Evolutionary conservation across 2,888 invertebrate genomes (phyloP).

Genomic region (Apamea sordens): DNA sequence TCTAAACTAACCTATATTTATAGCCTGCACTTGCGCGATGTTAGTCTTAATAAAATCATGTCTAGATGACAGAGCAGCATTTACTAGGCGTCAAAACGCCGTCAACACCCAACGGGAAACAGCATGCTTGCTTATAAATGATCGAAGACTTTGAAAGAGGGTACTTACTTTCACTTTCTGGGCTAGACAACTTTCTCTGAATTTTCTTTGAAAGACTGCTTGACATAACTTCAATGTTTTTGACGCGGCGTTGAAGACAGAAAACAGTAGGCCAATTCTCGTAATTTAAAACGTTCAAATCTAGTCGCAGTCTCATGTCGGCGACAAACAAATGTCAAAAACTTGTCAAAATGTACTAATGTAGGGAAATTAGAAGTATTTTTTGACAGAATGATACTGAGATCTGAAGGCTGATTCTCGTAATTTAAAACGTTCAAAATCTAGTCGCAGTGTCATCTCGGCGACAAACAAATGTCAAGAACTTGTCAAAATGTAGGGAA

Average conservation of each 20-base stretch:
- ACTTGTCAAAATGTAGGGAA: no score
- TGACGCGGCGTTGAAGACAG: background rate
- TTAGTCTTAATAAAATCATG: background rate
- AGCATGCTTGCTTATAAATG: background rate
- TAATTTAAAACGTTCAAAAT: no score
- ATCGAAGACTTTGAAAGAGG: background rate
- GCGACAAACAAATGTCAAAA: no score
- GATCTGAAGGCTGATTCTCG: no score
- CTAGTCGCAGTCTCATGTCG: no score
- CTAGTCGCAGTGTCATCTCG: no score
- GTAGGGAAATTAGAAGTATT: no score
- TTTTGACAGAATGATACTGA: no score
- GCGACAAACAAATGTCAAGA: no score
- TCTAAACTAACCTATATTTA: background rate
- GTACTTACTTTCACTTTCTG: background rate
- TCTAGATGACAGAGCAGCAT: background rate
- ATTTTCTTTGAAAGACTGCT: background rate
- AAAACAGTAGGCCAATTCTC: background rate
- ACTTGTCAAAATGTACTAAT: no score
- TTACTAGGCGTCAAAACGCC: background rate
- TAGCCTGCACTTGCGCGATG: background rate
- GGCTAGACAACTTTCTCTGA: background rate
- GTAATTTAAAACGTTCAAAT: no score
- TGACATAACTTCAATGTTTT: background rate
- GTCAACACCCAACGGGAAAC: background rate